A percentile compares a stretch with the other conserved stretches of the same genome.
Evolutionary conservation across 2,888 invertebrate species (phyloP).

Genomic region (Pterostichus niger): DNA sequence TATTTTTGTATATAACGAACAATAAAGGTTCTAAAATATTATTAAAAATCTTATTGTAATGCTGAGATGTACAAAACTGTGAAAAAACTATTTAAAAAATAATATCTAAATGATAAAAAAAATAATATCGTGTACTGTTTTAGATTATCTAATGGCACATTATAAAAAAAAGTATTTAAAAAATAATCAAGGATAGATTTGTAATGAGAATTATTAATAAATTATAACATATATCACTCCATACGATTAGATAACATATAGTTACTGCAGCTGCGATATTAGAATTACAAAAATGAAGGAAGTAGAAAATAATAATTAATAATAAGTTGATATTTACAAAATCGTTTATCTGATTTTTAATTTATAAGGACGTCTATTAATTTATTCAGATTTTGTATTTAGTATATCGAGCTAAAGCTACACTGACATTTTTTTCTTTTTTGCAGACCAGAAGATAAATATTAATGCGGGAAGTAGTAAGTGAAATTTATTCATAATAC

Average conservation of each 20-base stretch:
- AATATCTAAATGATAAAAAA: too few relatives aligned
- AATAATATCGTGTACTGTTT: too few relatives aligned
- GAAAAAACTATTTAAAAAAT: too few relatives aligned
- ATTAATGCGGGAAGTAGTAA: constrained; percentile 34
- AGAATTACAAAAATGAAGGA: constrained; percentile 8
- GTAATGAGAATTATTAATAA: constrained; percentile 2
- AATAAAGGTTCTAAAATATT: too few relatives aligned
- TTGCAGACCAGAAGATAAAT: constrained; percentile 55
- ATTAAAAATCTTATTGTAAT: too few relatives aligned
- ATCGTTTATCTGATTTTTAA: constrained; percentile 11
- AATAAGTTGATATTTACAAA: constrained; percentile 28
- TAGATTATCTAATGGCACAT: too few relatives aligned
- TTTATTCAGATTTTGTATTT: constrained; percentile 5
- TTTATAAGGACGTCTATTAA: constrained; percentile 37
- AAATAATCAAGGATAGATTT: constrained; percentile 29
- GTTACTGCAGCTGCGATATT: constrained; percentile 8
- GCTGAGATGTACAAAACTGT: too few relatives aligned
- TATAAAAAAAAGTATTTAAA: too few relatives aligned
- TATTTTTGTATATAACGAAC: too few relatives aligned
- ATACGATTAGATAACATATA: constrained; percentile 1
- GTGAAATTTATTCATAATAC: constrained; percentile 12
- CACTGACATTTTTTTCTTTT: constrained; percentile 49
- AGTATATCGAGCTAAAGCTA: constrained; percentile 13
- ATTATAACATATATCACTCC: background rate
- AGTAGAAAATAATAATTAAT: constrained; percentile 8